Percentiles rank a stretch among this genome's conserved stretches.
phyloP scores from a whole-genome alignment of 2,113 vertebrate species.

The Meleagris gallopavo region DNA sequence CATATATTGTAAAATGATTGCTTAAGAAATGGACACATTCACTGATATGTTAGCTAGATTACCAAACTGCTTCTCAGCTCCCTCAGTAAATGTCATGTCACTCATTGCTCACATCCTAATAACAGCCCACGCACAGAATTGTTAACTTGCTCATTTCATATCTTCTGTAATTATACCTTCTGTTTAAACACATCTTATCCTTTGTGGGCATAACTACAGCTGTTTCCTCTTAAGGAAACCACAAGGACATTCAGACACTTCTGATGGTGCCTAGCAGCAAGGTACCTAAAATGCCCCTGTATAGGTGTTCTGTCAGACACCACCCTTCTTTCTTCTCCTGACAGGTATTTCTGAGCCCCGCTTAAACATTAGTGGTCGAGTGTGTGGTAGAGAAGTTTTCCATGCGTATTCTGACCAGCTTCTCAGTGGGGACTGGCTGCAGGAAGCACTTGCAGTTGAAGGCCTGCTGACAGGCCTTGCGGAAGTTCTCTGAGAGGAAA shows the following conservation, averaged over 20 bases:
- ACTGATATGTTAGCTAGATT: neutral
- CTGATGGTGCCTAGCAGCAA: neutral
- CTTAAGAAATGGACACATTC: neutral
- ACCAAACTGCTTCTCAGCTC: neutral
- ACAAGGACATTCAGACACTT: neutral
- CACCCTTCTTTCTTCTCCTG: neutral
- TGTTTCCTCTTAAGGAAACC: fast-evolving
- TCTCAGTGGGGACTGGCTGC: neutral
- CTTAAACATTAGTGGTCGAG: conserved; percentile 74
- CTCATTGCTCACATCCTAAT: neutral
- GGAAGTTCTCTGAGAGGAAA: conserved; percentile 87
- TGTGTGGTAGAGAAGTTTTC: conserved; percentile 84
- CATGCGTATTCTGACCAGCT: conserved; percentile 74
- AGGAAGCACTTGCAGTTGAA: conserved; percentile 72
- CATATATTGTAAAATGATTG: neutral
- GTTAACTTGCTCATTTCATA: neutral
- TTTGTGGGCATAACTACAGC: neutral
- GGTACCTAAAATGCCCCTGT: neutral
- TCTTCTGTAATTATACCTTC: neutral
- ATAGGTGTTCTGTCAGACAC: neutral
- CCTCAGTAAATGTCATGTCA: fast-evolving
- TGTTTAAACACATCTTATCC: neutral
- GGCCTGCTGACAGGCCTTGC: conserved; percentile 79
- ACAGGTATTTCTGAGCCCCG: fast-evolving
- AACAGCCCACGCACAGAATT: neutral